These are phyloP conservation scores for Mustela lutreola DNA, from an alignment of 2,113 vertebrate species.

Conservation along the genomic window DNA sequence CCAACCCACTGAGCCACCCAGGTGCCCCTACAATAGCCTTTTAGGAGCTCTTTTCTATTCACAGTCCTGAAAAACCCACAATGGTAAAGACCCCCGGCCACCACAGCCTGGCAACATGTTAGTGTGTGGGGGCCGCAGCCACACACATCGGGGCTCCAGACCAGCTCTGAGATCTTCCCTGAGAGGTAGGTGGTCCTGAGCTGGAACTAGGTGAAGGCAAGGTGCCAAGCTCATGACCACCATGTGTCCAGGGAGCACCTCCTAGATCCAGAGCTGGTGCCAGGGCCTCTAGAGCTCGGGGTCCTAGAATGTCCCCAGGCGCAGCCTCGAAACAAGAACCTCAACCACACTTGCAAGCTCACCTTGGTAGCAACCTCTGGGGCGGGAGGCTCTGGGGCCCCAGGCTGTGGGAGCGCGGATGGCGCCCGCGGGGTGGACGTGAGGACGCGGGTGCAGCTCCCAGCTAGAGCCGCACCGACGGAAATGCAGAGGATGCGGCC, in stretches of 20 bases:
- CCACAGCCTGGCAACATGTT: not conserved
- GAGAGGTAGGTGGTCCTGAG: not conserved
- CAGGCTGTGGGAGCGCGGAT: not conserved
- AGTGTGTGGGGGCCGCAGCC: not conserved
- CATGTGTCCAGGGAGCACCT: no score
- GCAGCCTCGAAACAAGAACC: not conserved
- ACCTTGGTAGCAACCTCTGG: not conserved
- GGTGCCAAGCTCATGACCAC: not conserved
- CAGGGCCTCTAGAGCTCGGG: no score
- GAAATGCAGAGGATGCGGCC: no score
- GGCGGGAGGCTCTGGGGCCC: no score
- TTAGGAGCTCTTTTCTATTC: not conserved
- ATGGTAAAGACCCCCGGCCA: not conserved
- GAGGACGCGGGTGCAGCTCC: no score
- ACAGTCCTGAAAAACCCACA: not conserved
- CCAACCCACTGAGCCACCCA: no score
- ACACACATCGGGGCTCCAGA: not conserved
- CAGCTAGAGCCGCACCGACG: not conserved
- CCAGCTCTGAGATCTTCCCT: not conserved
- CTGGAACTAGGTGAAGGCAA: not conserved
- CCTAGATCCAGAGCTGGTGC: not conserved
- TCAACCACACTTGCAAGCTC: no score
- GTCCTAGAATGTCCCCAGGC: not conserved
- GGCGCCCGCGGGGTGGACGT: no score
- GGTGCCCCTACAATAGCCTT: not conserved